Percentiles rank a stretch among this genome's conserved stretches.
Conservation (phyloP, 2,113 vertebrate species). For the Ctenodactylus gundi region DNA sequence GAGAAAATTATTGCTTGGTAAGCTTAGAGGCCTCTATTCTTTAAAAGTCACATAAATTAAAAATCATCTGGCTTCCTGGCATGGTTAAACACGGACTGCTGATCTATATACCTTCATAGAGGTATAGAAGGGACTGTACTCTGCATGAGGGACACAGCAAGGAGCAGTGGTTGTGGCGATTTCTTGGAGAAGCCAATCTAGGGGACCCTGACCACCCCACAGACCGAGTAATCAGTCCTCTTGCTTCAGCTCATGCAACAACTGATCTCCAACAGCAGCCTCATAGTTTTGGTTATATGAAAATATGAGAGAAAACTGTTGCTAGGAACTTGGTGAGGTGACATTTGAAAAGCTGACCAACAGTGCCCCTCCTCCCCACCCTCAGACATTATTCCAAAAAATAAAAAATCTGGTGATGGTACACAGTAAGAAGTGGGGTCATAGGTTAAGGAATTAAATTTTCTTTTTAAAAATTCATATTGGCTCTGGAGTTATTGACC, state of each 20-base stretch:
- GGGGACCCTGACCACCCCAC: too few relatives aligned
- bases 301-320: not conserved
- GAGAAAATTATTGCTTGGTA: not conserved
- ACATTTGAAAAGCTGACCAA: not conserved
- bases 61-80: not conserved
- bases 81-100: not conserved
- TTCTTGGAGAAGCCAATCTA: not conserved
- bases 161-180: not conserved
- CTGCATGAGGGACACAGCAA: not conserved
- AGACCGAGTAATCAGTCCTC: too few relatives aligned
- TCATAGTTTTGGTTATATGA: not conserved
- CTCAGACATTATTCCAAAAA: not conserved
- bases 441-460: not conserved
- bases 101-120: not conserved
- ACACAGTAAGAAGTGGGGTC: not conserved
- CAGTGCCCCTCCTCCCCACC: not conserved
- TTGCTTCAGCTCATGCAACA: not conserved
- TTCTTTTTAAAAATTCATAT: constrained; percentile 40
- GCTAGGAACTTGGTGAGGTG: not conserved
- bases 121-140: not conserved
- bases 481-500: constrained; percentile 37
- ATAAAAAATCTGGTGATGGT: not conserved
- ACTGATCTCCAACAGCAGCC: not conserved
- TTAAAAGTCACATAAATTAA: not conserved
- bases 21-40: not conserved